Evolutionary conservation across 2,113 vertebrate genomes (phyloP), one percentile per base, ranked within the genome.

Genomic region (Mesocricetus auratus): DNA sequence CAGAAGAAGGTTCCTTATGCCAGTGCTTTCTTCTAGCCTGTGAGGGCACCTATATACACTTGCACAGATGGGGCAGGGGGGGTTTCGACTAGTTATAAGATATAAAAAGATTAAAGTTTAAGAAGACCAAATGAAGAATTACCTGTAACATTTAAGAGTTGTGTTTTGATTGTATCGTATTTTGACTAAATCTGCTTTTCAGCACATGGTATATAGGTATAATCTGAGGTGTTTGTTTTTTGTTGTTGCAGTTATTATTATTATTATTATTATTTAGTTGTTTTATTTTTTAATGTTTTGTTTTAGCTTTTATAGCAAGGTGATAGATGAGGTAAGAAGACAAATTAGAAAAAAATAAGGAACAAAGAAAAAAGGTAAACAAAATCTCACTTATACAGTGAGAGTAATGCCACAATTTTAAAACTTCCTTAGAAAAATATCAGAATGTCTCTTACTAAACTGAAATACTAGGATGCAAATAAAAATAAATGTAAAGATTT

Each of bases 321-420:
- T 75, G 2, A 39, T 83, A 21, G 2, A 10, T 86, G 21, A 82
- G 21, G 62, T 0, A 33, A 69, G 39, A 29, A 53, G 2, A 7
- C 2, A 85, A 31, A 66, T 66, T 66, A 33, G 10, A 33, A 66
- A 47, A 47, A 19, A 66, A 45, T 12, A 66, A 33, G 33, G 16
- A 8, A 5, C 8, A 31, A 21, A 10, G 26, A 42, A 83, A 62
- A 0, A 0, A n/a, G n/a, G n/a, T n/a, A n/a, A n/a, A n/a, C n/a
- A 26, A 42, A 3, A 85, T 19, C 8, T 87, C 64, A 94, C 45
- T 58, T 82, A 66, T 78, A 86, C 16, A 53, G 12, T 0, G 2
- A 17, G 60, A 68, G 13, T 73, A n/a, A 75, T 66, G 11, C 11
- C 64, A 83, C 1, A 92, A 42, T 92, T 92, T 87, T 79, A 56